These are phyloP conservation scores for Chymomyza costata DNA, from an alignment of 1,140 invertebrate species.

Conservation along the genomic window DNA sequence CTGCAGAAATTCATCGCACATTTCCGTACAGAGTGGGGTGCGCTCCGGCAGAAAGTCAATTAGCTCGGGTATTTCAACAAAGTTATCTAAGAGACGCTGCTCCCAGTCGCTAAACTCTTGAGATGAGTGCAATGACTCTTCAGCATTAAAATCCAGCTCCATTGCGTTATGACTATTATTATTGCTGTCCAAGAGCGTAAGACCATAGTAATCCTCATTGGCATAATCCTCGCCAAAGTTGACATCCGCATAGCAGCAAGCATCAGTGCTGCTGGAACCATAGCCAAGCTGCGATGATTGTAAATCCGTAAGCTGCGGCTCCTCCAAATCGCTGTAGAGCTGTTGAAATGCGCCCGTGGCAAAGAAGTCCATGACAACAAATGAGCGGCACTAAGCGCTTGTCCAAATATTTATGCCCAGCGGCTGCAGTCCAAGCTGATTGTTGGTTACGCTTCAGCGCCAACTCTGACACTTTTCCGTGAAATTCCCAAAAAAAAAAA, in stretches of 20 bases:
- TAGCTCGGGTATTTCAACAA: constrained; percentile 65
- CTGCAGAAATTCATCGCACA: constrained; percentile 73
- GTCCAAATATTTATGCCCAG: constrained; percentile 62
- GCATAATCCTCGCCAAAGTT: constrained; percentile 11
- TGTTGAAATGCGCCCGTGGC: constrained; percentile 68
- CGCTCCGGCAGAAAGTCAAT: constrained; percentile 73
- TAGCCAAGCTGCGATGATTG: constrained; percentile 1
- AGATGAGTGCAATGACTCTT: constrained; percentile 8
- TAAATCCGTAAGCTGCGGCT: constrained; percentile 8
- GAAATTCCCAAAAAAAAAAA: background rate
- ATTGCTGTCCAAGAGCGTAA: constrained; percentile 51
- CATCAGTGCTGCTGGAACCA: constrained; percentile 2
- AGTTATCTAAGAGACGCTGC: constrained; percentile 59
- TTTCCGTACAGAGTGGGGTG: constrained; percentile 75
- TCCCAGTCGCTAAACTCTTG: constrained; percentile 67
- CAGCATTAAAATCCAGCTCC: constrained; percentile 31
- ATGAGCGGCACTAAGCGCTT: constrained; percentile 25
- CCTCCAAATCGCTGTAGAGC: constrained; percentile 62
- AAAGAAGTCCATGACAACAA: constrained; percentile 66
- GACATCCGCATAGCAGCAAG: constrained; percentile 36
- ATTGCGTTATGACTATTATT: constrained; percentile 3
- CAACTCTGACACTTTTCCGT: constrained; percentile 2
- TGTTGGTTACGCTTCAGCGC: constrained; percentile 17
- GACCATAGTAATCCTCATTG: constrained; percentile 44
- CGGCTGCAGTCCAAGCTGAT: background rate